Percentiles rank a stretch among this genome's conserved stretches.
Conservation (phyloP, 2,888 invertebrate species). For the Proisotoma minuta region DNA sequence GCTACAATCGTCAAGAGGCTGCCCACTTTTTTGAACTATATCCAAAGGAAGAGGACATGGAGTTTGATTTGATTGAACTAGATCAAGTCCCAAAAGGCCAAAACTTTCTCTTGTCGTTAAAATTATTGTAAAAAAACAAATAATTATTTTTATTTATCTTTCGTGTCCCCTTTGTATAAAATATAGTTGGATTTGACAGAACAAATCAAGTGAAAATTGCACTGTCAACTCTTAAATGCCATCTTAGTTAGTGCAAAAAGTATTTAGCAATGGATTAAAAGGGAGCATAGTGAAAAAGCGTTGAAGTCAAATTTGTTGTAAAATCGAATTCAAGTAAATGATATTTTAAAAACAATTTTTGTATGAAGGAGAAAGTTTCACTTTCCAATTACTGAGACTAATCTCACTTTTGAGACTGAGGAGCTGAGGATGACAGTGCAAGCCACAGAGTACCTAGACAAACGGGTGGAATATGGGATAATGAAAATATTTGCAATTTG, state of each 20-base stretch:
- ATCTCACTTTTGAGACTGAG: too few relatives aligned
- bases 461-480: conserved; percentile 72
- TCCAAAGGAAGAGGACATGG: conserved; percentile 59
- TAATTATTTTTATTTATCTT: not conserved
- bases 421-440: conserved; percentile 57
- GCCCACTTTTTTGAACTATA: conserved; percentile 63
- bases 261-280: conserved; percentile 72
- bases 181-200: conserved; percentile 45
- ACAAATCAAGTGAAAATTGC: conserved; percentile 52
- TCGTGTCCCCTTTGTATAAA: not conserved
- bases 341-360: too few relatives aligned
- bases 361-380: too few relatives aligned
- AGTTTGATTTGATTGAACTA: conserved; percentile 62
- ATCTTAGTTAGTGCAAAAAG: conserved; percentile 64
- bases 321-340: conserved; percentile 60
- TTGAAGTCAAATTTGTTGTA: conserved; percentile 62
- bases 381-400: too few relatives aligned
- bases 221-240: conserved; percentile 64
- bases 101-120: conserved; percentile 64
- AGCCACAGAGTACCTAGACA: conserved; percentile 69
- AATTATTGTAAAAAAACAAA: conserved; percentile 55
- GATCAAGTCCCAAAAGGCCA: conserved; percentile 67
- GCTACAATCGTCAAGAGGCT: conserved; percentile 58
- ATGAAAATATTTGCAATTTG: conserved; percentile 74
- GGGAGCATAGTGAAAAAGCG: conserved; percentile 65